Evolutionary conservation across 1,140 invertebrate genomes (phyloP).

Genomic region (Schlechtendalia chinensis): DNA sequence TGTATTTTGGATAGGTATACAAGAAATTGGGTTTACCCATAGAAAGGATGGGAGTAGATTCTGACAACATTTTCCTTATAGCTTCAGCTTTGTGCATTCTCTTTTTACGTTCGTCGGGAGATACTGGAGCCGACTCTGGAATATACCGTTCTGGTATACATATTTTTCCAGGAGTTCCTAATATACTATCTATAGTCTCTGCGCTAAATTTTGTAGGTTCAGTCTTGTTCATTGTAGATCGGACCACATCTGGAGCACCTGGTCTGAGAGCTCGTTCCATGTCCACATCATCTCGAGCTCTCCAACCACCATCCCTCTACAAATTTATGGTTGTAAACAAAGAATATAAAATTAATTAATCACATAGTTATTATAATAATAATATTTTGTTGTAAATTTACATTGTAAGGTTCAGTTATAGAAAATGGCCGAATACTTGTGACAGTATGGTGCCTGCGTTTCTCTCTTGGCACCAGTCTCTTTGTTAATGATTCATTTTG

Average conservation of each 20-base stretch:
- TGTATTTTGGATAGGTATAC: neutral
- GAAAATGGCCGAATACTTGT: constrained; percentile 61
- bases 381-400: constrained; percentile 1
- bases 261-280: constrained; percentile 76
- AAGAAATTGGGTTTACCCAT: neutral
- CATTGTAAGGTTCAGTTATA: constrained; percentile 44
- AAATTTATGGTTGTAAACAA: constrained; percentile 30
- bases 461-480: constrained; percentile 72
- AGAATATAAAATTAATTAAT: neutral
- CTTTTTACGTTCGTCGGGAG: constrained; percentile 77
- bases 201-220: constrained; percentile 66
- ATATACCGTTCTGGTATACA: constrained; percentile 87
- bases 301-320: constrained; percentile 60
- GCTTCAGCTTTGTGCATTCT: constrained; percentile 83
- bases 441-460: constrained; percentile 82
- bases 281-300: constrained; percentile 79
- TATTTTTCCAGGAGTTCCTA: constrained; percentile 85
- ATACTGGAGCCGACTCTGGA: constrained; percentile 77
- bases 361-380: too few species aligned
- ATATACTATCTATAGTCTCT: constrained; percentile 77
- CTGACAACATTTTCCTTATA: constrained; percentile 85
- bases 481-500: constrained; percentile 54
- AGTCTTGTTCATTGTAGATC: constrained; percentile 70
- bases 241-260: constrained; percentile 78
- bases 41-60: constrained; percentile 58